A percentile compares a stretch with the other conserved stretches of the same genome.
These are phyloP conservation scores for Danaus melanippus DNA, from an alignment of 1,140 invertebrate species.

Conservation along the genomic window DNA sequence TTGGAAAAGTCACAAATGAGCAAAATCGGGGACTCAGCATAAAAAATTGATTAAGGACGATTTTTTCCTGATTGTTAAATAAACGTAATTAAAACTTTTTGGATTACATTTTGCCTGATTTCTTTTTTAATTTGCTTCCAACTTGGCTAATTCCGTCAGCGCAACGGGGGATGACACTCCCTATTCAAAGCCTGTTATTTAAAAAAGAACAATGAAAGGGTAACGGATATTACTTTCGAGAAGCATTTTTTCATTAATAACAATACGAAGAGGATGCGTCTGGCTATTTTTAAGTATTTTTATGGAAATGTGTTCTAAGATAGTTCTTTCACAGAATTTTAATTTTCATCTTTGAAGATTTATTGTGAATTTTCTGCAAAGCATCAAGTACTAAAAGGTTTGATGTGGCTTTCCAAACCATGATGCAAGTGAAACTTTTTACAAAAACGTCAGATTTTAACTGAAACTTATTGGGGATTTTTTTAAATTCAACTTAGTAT, in stretches of 20 bases:
- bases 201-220: constrained; percentile 35
- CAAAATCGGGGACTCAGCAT: constrained; percentile 19
- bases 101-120: constrained; percentile 60
- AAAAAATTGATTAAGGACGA: constrained; percentile 45
- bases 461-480: no score
- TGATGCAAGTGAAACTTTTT: no score
- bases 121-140: constrained; percentile 66
- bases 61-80: constrained; percentile 58
- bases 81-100: constrained; percentile 70
- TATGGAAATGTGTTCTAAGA: constrained; percentile 7
- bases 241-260: constrained; percentile 15
- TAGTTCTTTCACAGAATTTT: neutral
- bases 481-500: no score
- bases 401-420: no score
- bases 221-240: constrained; percentile 25
- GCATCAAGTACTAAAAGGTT: no score
- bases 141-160: constrained; percentile 59
- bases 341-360: no score
- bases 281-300: constrained; percentile 7
- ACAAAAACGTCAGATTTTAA: no score
- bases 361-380: no score
- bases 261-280: constrained; percentile 7
- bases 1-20: neutral
- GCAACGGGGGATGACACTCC: constrained; percentile 61
- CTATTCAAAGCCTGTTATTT: constrained; percentile 42